phyloP scores from a whole-genome alignment of 2,888 invertebrate genomes.

The Lepidocyrtoides sp. region DNA sequence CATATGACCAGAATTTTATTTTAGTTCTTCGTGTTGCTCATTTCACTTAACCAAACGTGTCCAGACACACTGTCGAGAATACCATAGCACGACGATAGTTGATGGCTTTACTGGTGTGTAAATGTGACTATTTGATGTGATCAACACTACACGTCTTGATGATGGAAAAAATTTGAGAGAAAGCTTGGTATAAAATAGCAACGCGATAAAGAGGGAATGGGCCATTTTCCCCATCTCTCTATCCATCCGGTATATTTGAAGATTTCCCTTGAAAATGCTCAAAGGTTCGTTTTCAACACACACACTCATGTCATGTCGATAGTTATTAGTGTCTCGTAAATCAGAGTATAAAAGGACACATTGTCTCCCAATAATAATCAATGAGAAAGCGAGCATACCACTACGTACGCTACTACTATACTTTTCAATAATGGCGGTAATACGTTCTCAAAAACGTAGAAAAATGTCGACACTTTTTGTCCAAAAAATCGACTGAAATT shows the following conservation, averaged over 20 bases:
- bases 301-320: conserved; percentile 79
- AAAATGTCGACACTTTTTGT: conserved; percentile 40
- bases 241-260: background rate
- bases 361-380: conserved; percentile 68
- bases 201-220: conserved; percentile 76
- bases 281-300: background rate
- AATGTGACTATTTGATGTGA: conserved; percentile 47
- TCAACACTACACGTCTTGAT: conserved; percentile 54
- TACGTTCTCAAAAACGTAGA: conserved; percentile 7
- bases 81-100: background rate
- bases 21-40: conserved; percentile 37
- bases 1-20: conserved; percentile 56
- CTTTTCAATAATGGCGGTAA: background rate
- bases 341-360: conserved; percentile 82
- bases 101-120: conserved; percentile 4
- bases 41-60: conserved; percentile 36
- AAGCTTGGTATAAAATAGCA: background rate
- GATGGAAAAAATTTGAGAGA: conserved; percentile 28
- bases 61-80: background rate
- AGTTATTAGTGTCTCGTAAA: conserved; percentile 86
- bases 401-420: background rate
- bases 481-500: conserved; percentile 66
- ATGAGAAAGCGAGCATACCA: background rate
- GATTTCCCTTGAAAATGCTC: background rate
- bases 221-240: conserved; percentile 63